phyloP scores from a whole-genome alignment of 2,888 invertebrate genomes.

The Prostheceraeus crozeri region DNA sequence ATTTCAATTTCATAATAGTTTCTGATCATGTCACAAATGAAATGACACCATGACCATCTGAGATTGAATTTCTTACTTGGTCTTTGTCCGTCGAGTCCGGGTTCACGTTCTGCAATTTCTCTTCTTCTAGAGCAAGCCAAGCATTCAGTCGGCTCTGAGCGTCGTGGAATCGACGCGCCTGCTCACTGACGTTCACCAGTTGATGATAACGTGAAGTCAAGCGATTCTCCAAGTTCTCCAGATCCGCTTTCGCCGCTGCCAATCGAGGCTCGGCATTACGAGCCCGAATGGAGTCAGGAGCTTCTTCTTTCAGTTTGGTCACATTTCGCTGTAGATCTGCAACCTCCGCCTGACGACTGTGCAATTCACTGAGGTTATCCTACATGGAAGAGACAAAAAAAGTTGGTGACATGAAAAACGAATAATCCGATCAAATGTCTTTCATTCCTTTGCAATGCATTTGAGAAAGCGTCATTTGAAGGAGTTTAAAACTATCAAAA shows the following conservation, averaged over 20 bases:
- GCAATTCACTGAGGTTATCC: background rate
- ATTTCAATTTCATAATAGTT: too few species aligned
- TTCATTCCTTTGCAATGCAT: too few species aligned
- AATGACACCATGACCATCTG: too few species aligned
- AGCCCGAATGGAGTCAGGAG: background rate
- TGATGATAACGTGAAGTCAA: slow-evolving; percentile 61
- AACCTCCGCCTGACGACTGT: background rate
- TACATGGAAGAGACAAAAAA: background rate
- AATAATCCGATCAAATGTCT: too few species aligned
- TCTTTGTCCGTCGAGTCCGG: slow-evolving; percentile 71
- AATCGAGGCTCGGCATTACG: background rate
- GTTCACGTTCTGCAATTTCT: slow-evolving; percentile 69
- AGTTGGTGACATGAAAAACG: too few species aligned
- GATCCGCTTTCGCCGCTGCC: slow-evolving; percentile 72
- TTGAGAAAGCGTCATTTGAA: too few species aligned
- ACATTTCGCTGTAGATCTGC: background rate
- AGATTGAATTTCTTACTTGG: too few species aligned
- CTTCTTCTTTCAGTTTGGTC: background rate
- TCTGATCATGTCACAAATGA: too few species aligned
- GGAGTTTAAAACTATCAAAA: too few species aligned
- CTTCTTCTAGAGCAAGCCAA: slow-evolving; percentile 79
- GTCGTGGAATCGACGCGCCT: background rate
- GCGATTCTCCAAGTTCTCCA: slow-evolving; percentile 79
- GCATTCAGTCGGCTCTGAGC: background rate
- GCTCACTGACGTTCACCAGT: background rate